Percentiles rank a stretch among this genome's conserved stretches.
Conservation (phyloP, 37 sponge, comb jelly and placozoan species). For the Geodia barretti region DNA sequence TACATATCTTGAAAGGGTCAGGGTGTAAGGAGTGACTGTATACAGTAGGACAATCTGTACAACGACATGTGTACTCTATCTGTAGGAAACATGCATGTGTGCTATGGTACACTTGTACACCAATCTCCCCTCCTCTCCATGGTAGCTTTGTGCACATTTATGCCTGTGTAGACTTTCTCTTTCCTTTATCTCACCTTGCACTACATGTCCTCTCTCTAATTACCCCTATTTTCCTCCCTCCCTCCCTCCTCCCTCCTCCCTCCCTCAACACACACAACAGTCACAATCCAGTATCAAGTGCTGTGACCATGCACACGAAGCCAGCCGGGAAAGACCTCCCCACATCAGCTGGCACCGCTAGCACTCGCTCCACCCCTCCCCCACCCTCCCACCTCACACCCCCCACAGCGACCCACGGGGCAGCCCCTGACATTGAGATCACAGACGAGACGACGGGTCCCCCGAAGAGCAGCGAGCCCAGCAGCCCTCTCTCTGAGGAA, state of each 20-base stretch:
- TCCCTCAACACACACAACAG: too few relatives aligned
- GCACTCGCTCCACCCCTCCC: neutral
- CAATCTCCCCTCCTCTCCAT: too few relatives aligned
- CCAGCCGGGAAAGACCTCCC: neutral
- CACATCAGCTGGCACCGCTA: neutral
- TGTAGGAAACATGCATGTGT: neutral
- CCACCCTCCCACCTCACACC: neutral
- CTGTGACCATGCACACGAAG: neutral
- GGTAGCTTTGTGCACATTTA: neutral
- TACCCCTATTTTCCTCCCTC: neutral
- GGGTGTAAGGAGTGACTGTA: too few relatives aligned
- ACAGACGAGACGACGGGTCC: neutral
- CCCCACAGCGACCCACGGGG: too few relatives aligned
- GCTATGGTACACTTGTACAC: too few relatives aligned
- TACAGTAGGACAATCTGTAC: too few relatives aligned
- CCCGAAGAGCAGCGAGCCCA: conserved; percentile 11
- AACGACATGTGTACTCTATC: too few relatives aligned
- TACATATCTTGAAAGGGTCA: too few relatives aligned
- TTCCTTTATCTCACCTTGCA: neutral
- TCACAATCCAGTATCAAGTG: neutral
- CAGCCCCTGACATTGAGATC: too few relatives aligned
- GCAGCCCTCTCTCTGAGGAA: conserved; percentile 20
- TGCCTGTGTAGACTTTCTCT: neutral
- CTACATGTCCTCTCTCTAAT: neutral
- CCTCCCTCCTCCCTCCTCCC: too few relatives aligned